Base-by-base conservation (phyloP, 2,888 invertebrate species). In the Blera fallax region DNA sequence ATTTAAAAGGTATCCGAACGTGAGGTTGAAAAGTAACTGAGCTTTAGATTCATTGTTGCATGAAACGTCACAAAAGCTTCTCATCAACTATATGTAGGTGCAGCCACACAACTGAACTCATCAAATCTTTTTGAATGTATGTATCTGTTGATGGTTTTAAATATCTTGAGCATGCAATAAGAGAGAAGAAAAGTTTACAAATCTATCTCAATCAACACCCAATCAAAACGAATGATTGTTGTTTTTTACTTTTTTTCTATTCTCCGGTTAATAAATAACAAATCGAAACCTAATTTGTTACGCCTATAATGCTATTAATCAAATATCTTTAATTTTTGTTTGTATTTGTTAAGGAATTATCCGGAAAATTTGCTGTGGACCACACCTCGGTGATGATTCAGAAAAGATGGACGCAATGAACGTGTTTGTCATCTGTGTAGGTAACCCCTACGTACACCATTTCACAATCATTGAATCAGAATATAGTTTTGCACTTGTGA, bases 201-300 rank as follows among this genome's bases (percentile, higher is more conserved):
- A 73, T 62, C 29, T n/a, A 43, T 54, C 56, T 65, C 45, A 56
- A 65, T 65, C 76, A 56, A 37, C 67, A 56, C 67, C 77, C 77
- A 77, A 77, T 77, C 77, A 77, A 77, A 77, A 40, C 58, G 67
- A 69, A 67, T 77, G 67, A 77, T 37, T 77, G 21, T 74, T 54
- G 45, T 74, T 43, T 56, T 56, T 37, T 14, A 18, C 29, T 29
- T 43, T 54, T 29, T 54, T 43, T 29, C 43, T n/a, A n/a, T 29
- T 27, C 18, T 18, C 24, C 40, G 50, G 37, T 54, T 43, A 64
- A 64, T 50, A 40, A 62, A 73, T 52, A 52, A 73, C 27, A 73
- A 73, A 64, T 64, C 74, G 54, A 56, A 45, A 45, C 1, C 64
- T 16, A 74, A 74, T 74, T 74, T 65, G 74, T 54, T 54, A 34